Evolutionary conservation across 1,140 invertebrate genomes (phyloP).

Genomic region (Euwallacea similis): DNA sequence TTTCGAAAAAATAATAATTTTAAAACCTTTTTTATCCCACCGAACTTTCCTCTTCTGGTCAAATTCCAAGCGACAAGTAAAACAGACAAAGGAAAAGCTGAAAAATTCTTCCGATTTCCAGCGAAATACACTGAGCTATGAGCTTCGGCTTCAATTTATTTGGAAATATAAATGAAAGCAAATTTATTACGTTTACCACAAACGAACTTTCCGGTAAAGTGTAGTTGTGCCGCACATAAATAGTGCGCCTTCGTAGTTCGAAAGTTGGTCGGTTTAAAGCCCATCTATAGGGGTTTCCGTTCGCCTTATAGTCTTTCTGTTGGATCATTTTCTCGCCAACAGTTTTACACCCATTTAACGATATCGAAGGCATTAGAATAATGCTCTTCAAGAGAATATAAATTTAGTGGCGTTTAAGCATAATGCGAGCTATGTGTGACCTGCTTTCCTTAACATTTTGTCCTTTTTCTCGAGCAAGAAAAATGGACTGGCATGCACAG

Average conservation of each 20-base stretch:
- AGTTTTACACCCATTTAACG: constrained; percentile 21
- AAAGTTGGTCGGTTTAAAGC: constrained; percentile 22
- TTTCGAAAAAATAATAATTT: too few relatives aligned
- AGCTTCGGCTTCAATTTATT: constrained; percentile 6
- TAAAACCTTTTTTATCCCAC: too few relatives aligned
- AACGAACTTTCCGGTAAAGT: constrained; percentile 7
- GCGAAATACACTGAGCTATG: constrained; percentile 3
- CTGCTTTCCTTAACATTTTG: constrained; percentile 3
- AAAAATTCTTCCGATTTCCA: constrained; percentile 4
- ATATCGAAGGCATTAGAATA: constrained; percentile 22
- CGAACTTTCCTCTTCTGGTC: too few relatives aligned
- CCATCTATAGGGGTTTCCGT: constrained; percentile 12
- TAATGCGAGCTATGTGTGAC: constrained; percentile 10
- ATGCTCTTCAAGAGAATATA: constrained; percentile 18
- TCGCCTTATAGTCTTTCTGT: constrained; percentile 16
- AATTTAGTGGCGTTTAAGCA: constrained; percentile 17
- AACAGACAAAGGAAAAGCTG: neutral
- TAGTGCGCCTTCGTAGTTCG: constrained; percentile 14
- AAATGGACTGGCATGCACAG: neutral
- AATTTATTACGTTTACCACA: constrained; percentile 17
- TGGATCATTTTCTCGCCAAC: constrained; percentile 19
- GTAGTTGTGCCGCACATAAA: constrained; percentile 13
- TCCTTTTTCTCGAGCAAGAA: neutral
- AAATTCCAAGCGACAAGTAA: neutral
- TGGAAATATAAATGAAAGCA: constrained; percentile 19